phyloP scores from a whole-genome alignment of 2,797 vertebrate species.

The Poeciliopsis infans region DNA sequence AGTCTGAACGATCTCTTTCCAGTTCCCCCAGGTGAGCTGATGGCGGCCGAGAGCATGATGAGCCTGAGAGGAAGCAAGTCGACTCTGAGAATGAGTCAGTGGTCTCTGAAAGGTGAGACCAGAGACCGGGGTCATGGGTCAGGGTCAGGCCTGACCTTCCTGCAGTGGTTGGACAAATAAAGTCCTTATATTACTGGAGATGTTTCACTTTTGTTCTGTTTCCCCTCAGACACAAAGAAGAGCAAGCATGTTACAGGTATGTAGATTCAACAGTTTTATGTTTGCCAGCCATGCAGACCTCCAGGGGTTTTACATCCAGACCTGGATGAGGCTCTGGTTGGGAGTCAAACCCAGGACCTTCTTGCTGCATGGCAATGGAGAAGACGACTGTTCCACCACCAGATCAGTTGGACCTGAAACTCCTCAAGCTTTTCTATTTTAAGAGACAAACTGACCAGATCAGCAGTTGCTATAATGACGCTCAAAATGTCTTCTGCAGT shows the following conservation, averaged over 20 bases:
- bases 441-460: neutral
- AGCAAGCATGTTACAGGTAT: slow-evolving; percentile 61
- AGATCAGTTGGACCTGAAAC: neutral
- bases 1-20: slow-evolving; percentile 5
- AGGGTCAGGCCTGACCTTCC: neutral
- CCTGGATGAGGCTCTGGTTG: neutral
- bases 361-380: neutral
- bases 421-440: neutral
- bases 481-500: neutral
- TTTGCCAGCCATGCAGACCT: neutral
- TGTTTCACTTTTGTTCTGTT: slow-evolving; percentile 37
- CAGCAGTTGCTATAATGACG: neutral
- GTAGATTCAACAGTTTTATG: neutral
- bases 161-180: neutral
- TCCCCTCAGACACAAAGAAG: slow-evolving; percentile 71
- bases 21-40: slow-evolving; percentile 56
- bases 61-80: slow-evolving; percentile 64
- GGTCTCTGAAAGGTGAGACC: slow-evolving; percentile 74
- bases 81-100: slow-evolving; percentile 72
- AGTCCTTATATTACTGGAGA: neutral
- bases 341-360: neutral
- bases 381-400: neutral
- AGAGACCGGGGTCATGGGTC: neutral
- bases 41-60: slow-evolving; percentile 68
- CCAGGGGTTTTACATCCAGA: neutral